Base-by-base conservation (phyloP, 2,888 invertebrate species). In the Rutpela maculata region DNA sequence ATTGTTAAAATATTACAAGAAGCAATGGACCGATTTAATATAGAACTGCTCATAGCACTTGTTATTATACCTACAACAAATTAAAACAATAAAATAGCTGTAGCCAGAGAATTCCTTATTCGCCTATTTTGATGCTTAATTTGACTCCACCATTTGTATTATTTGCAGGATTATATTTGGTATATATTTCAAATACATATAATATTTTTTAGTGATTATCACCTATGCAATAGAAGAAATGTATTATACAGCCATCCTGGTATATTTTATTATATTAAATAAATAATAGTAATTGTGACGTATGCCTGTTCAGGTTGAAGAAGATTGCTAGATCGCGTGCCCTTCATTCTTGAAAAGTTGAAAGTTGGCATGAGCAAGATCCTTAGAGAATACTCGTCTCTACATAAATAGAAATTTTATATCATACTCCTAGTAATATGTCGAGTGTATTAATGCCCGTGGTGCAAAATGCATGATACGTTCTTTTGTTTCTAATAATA, bases 291-390 rank as follows among this genome's bases (percentile, higher is more conserved):
- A 55, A 15, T n/a, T 50, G 9, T 67, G 67, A 67, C 50, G 50
- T 66, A 66, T 19, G 65, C 38, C 50, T 66, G 50, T 15, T 55
- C 67, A 55, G 22, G 17, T 26, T 50, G 50, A 26, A 26, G 55
- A 55, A 67, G 67, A 67, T 50, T 15, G 67, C 19, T 15, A 26
- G 26, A 67, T 67, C 67, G 67, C 67, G 67, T 67, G 67, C 43
- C 26, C 15, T 19, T 67, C 56, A 67, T 56, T 56, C 56, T 18
- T 59, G 19, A 59, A 22, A 22, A 67, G 67, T 56, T 63, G 55
- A 55, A 26, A 26, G 26, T 59, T 50, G 56, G 35, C 67, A 38
- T 26, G 67, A 55, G 10, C 18, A 17, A 17, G 12, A 4, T 67
- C 67, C 67, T 67, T n/a, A 50, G 67, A 50, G 67, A 38, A 67